Conservation (phyloP, 2,888 invertebrate genomes). For the Synergus japonicus region DNA sequence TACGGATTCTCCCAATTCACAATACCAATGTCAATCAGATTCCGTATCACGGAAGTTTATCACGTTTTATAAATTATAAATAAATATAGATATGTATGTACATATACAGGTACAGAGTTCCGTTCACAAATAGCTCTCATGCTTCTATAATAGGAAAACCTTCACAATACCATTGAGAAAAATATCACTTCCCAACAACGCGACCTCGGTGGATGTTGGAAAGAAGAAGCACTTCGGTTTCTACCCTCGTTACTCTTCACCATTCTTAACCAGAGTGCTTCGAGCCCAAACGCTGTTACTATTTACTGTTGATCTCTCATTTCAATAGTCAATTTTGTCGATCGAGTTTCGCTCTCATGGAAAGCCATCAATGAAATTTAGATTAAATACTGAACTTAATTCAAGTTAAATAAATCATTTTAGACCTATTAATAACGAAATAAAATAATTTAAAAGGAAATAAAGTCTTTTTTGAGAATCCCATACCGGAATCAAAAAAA, state of each 20-base stretch:
- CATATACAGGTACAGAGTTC: constrained; percentile 70
- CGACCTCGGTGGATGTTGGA: constrained; percentile 66
- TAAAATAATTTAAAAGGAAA: not conserved
- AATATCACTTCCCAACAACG: constrained; percentile 65
- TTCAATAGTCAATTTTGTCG: constrained; percentile 41
- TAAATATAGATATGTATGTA: constrained; percentile 55
- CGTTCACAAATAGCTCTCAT: constrained; percentile 73
- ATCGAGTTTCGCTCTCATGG: constrained; percentile 44
- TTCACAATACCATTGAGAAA: constrained; percentile 58
- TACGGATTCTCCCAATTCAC: constrained; percentile 41
- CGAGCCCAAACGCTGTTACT: constrained; percentile 71
- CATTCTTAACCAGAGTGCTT: constrained; percentile 70
- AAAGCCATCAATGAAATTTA: constrained; percentile 1
- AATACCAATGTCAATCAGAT: constrained; percentile 49
- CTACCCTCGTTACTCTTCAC: constrained; percentile 53
- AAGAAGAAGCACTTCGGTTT: constrained; percentile 71
- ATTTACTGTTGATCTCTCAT: constrained; percentile 50
- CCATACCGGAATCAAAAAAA: not conserved
- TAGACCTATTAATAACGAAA: not conserved
- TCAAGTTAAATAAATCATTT: not conserved
- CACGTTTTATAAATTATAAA: constrained; percentile 41
- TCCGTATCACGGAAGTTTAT: constrained; percentile 38
- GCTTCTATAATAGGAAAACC: constrained; percentile 67
- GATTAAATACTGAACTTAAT: not conserved
- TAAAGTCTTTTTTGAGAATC: not conserved